Evolutionary conservation across 2,888 invertebrate species (phyloP).

Genomic region (Oscheius myriophilus): DNA sequence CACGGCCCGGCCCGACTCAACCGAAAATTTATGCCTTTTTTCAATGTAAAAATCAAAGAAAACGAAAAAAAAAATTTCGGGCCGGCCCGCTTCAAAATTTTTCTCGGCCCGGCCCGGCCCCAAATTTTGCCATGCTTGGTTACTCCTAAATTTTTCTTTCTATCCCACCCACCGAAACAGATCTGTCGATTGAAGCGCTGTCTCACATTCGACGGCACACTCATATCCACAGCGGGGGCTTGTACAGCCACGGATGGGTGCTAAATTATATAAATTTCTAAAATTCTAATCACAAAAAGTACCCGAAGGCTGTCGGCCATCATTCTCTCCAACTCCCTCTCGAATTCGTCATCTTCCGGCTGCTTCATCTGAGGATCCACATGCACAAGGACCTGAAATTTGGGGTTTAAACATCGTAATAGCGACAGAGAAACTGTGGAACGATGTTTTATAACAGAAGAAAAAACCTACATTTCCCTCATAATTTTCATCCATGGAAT

Average conservation of each 20-base stretch:
- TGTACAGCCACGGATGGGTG: constrained; percentile 34
- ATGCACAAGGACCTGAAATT: constrained; percentile 17
- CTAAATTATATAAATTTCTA: constrained; percentile 31
- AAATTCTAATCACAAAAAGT: background rate
- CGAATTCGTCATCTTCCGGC: constrained; percentile 65
- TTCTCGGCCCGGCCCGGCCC: no score
- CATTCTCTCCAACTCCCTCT: constrained; percentile 60
- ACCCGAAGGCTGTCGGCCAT: constrained; percentile 52
- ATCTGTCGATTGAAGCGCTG: constrained; percentile 60
- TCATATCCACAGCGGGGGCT: constrained; percentile 47
- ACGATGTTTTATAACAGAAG: background rate
- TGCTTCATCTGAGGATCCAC: constrained; percentile 15
- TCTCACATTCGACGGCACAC: constrained; percentile 59
- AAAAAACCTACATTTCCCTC: constrained; percentile 16
- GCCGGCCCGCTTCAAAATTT: no score
- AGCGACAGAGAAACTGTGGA: no score
- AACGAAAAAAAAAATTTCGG: no score
- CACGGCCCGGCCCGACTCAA: no score
- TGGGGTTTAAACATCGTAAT: no score
- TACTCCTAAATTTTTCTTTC: background rate
- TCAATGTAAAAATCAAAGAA: no score
- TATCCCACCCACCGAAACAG: constrained; percentile 53
- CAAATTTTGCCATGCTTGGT: no score
- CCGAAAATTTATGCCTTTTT: no score
- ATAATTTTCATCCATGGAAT: background rate